Base-by-base conservation (phyloP, 1,140 invertebrate genomes). In the Zaprionus africanus region DNA sequence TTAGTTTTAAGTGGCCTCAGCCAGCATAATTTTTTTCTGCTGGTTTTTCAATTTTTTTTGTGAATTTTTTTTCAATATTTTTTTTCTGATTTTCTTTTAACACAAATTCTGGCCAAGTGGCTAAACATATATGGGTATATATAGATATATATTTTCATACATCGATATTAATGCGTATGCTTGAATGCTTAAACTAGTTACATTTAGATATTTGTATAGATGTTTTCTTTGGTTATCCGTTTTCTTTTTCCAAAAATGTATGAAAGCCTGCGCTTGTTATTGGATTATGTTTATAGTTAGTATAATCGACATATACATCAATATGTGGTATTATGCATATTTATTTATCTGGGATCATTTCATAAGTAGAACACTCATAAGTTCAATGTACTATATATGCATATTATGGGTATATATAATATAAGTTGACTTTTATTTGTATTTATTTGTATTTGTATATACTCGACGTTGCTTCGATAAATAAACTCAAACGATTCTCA, bases 391-490 rank as follows among this genome's bases (percentile, higher is more conserved):
- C 38, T 77, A 53, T 60, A 51, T 74, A 56, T 46, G 36, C 46
- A 60, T 58, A 22, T 49, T 60, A 38, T 53, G 31, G 62, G 15
- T 53, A 60, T 54, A 38, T 26, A 13, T 17, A 24, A 62, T 61
- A 61, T 57, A 46, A 56, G 26, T 26, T 34, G 15, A 22, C 11
- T 65, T 51, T 60, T 26, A 19, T 75, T 79, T 78, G 83, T 84
- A 87, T 87, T 87, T 88, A 87, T 88, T 87, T 87, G 84, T 87
- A 88, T 88, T 87, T 87, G 84, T 73, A 88, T 88, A 88, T 88
- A 57, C n/a, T 46, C 41, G 41, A 46, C 64, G 74, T 79, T 46
- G 43, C 49, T 59, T 56, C 28, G 68, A 51, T 46, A n/a, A 76
- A 24, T 46, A 69, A 87, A 82, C 65, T 71, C 54, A 75, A 75